Conservation (phyloP, 2,113 vertebrate genomes). For the Xyliphius kryptos region DNA sequence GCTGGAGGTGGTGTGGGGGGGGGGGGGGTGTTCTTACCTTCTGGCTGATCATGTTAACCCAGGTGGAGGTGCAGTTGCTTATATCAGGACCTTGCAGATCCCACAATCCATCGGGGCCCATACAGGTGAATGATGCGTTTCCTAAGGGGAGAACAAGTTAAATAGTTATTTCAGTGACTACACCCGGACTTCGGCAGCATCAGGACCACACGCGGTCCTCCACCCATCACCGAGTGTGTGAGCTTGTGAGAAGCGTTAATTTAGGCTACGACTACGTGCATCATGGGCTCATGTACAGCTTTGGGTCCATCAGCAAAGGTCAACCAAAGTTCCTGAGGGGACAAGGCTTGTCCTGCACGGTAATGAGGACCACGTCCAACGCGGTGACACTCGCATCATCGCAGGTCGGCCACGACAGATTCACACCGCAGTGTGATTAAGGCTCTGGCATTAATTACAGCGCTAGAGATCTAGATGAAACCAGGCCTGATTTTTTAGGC, state of each 20-base stretch:
- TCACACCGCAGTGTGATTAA: too few species aligned
- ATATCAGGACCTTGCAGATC: conserved; percentile 89
- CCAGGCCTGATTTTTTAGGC: too few species aligned
- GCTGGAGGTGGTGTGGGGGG: conserved; percentile 10
- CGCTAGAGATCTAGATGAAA: too few species aligned
- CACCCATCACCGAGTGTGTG: too few species aligned
- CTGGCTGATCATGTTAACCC: conserved; percentile 91
- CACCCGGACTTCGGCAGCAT: not conserved
- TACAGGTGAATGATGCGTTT: conserved; percentile 78
- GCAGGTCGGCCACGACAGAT: not conserved
- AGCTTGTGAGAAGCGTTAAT: not conserved
- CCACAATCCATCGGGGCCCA: conserved; percentile 83
- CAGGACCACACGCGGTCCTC: not conserved
- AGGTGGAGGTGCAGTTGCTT: conserved; percentile 94
- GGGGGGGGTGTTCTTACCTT: conserved; percentile 70
- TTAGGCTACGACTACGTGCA: not conserved
- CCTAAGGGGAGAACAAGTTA: conserved; percentile 60
- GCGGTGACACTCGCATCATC: not conserved
- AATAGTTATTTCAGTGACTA: not conserved
- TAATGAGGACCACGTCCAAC: conserved; percentile 24
- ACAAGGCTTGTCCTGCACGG: conserved; percentile 29
- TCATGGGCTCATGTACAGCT: conserved; percentile 7
- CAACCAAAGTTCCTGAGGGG: conserved; percentile 39
- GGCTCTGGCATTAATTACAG: too few species aligned
- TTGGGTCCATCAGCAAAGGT: conserved; percentile 50